These are phyloP conservation scores for Alosa sapidissima DNA, from an alignment of 2,797 vertebrate genomes.

Conservation along the genomic window DNA sequence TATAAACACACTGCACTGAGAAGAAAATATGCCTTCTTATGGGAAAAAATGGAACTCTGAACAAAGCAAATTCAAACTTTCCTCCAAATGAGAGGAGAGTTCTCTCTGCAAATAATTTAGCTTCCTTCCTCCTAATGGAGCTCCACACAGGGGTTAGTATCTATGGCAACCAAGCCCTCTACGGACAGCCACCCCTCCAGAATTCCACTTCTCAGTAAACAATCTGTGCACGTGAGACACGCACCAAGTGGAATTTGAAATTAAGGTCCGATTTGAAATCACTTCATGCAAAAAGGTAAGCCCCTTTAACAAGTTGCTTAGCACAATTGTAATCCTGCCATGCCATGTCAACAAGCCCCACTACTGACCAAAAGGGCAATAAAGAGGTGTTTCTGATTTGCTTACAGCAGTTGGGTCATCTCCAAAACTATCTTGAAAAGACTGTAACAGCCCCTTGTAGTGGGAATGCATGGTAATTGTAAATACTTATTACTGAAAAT, in stretches of 20 bases:
- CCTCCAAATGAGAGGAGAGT: conserved; percentile 44
- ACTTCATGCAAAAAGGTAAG: conserved; percentile 68
- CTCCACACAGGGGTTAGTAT: conserved; percentile 75
- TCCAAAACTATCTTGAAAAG: not conserved
- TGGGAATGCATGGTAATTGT: not conserved
- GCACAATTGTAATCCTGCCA: conserved; percentile 21
- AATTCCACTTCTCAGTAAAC: conserved; percentile 75
- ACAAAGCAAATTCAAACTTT: conserved; percentile 50
- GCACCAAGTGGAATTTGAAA: conserved; percentile 66
- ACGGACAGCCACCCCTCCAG: conserved; percentile 72
- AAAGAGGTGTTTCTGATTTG: not conserved
- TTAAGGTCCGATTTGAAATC: conserved; percentile 58
- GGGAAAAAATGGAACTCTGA: conserved; percentile 39
- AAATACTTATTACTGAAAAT: not conserved
- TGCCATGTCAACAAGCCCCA: not conserved
- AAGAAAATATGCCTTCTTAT: not conserved
- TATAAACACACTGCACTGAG: not conserved
- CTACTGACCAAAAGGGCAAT: not conserved
- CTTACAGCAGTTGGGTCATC: not conserved
- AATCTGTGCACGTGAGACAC: conserved; percentile 73
- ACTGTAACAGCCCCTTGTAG: not conserved
- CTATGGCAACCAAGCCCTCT: conserved; percentile 75
- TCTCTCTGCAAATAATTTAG: conserved; percentile 69
- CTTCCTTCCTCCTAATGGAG: conserved; percentile 69
- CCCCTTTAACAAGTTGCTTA: conserved; percentile 61